phyloP scores from a whole-genome alignment of 1,140 invertebrate genomes.

The Macrobrachium rosenbergii region DNA sequence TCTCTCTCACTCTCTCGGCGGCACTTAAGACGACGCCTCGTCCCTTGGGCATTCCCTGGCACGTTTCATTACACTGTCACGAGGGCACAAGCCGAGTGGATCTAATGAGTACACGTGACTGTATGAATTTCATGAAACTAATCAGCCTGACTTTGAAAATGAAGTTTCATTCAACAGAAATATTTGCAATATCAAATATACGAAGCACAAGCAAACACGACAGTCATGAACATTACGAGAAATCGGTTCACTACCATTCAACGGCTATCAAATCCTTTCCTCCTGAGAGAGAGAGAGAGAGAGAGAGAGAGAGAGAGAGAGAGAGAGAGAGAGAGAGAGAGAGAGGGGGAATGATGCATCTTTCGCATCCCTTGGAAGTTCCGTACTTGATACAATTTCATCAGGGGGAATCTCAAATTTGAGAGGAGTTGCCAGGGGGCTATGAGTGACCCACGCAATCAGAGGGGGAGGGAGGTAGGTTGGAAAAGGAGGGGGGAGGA shows the following conservation, averaged over 20 bases:
- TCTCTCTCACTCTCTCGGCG: not conserved
- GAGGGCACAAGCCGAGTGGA: too few relatives aligned
- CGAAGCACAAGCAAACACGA: not conserved
- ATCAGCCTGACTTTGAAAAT: too few relatives aligned
- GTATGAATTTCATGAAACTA: too few relatives aligned
- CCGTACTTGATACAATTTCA: not conserved
- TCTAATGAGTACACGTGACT: too few relatives aligned
- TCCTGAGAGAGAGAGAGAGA: slow-evolving; percentile 9
- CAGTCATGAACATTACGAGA: too few relatives aligned
- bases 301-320: not conserved
- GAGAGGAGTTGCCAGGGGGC: not conserved
- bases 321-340: not conserved
- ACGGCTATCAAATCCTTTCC: not conserved
- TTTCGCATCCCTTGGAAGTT: too few relatives aligned
- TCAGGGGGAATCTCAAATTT: not conserved
- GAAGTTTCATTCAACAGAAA: too few relatives aligned
- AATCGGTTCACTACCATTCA: too few relatives aligned
- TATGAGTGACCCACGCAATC: too few relatives aligned
- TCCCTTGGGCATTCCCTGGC: not conserved
- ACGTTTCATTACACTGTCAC: not conserved
- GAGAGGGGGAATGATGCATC: not conserved
- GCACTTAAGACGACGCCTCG: not conserved
- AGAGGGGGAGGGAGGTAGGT: not conserved
- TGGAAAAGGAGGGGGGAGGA: not conserved
- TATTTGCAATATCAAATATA: not conserved